phyloP scores from a whole-genome alignment of 2,113 vertebrate genomes.

The Halcyon malimbica region DNA sequence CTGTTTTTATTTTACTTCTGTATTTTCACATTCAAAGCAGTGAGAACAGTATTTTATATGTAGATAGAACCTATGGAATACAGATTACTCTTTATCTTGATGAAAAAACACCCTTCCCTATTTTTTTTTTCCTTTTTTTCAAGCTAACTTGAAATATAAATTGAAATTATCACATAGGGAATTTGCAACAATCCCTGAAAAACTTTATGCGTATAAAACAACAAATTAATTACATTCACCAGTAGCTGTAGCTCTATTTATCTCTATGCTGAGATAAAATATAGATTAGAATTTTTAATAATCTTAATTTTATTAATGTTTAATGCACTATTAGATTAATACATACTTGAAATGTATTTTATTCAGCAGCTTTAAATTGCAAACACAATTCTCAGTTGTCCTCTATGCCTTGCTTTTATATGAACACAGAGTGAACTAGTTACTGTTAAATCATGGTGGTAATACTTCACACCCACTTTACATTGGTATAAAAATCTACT shows the following conservation, averaged over 20 bases:
- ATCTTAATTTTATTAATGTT: background rate
- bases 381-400: background rate
- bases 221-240: background rate
- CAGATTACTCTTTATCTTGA: background rate
- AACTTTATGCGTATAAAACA: background rate
- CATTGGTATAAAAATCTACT: background rate
- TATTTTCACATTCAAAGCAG: background rate
- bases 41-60: background rate
- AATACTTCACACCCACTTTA: background rate
- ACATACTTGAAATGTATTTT: background rate
- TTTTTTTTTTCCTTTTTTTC: background rate
- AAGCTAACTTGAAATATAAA: background rate
- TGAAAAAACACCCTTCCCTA: background rate
- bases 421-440: background rate
- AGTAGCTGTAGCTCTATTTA: background rate
- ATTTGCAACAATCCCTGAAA: background rate
- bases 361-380: background rate
- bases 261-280: background rate
- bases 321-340: background rate
- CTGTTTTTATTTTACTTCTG: background rate
- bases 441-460: background rate
- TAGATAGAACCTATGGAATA: background rate
- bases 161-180: background rate
- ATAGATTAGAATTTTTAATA: background rate
- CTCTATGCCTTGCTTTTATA: background rate